Percentiles rank a stretch among this genome's conserved stretches.
Evolutionary conservation across 2,113 vertebrate genomes (phyloP).

Genomic region (Tricholaema leucomelas): DNA sequence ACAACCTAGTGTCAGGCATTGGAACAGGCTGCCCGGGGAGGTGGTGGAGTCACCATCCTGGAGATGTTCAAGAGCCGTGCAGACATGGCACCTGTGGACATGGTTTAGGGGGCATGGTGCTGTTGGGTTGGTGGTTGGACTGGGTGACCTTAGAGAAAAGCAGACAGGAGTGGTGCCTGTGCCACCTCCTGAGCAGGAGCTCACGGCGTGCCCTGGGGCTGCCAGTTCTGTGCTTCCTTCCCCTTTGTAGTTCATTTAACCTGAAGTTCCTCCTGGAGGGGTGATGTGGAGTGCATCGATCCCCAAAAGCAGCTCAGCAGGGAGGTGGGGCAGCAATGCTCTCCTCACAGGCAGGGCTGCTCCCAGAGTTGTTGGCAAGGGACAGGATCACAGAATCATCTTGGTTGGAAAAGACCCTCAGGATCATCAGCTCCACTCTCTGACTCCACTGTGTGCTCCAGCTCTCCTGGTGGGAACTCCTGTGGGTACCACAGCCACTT

Average conservation of each 20-base stretch:
- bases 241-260: background rate
- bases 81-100: no score
- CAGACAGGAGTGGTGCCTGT: accelerated
- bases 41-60: no score
- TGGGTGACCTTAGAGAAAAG: background rate
- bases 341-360: accelerated
- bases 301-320: background rate
- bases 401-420: no score
- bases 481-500: background rate
- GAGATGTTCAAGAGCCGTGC: no score
- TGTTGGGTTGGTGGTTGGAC: no score
- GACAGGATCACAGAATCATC: no score
- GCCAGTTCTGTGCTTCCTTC: background rate
- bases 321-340: accelerated
- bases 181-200: background rate
- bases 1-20: no score
- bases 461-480: background rate
- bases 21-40: no score
- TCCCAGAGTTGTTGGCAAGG: accelerated
- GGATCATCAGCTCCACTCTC: no score
- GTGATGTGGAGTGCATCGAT: accelerated
- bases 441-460: background rate
- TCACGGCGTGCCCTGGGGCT: accelerated
- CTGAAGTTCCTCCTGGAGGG: background rate
- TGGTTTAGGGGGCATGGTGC: no score